These are phyloP conservation scores for Oikopleura vanhoeffeni DNA, from an alignment of 23 tunicate genomes.

Conservation along the genomic window DNA sequence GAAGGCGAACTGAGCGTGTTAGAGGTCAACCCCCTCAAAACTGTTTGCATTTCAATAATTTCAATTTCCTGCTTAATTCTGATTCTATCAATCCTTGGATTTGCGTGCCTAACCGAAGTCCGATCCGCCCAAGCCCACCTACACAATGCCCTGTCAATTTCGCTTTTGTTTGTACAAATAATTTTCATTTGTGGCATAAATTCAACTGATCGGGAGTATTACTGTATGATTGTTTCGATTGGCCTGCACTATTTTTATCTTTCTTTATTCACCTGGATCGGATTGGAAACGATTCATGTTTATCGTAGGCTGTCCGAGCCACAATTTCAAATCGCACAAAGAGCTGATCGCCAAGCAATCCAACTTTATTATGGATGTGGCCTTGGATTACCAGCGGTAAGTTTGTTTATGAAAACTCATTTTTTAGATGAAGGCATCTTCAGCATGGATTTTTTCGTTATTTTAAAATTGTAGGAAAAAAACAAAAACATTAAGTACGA, in stretches of 20 bases:
- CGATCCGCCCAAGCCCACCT: conserved; percentile 27
- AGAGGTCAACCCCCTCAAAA: conserved; percentile 18
- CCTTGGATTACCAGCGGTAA: neutral
- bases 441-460: too few species aligned
- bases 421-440: too few species aligned
- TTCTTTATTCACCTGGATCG: conserved; percentile 52
- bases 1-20: conserved; percentile 27
- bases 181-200: conserved; percentile 19
- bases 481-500: too few species aligned
- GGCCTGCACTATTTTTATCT: conserved; percentile 55
- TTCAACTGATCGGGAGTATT: conserved; percentile 34
- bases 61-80: neutral
- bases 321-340: conserved; percentile 18
- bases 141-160: conserved; percentile 23
- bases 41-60: conserved; percentile 14
- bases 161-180: conserved; percentile 24
- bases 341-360: conserved; percentile 13
- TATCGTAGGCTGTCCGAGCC: conserved; percentile 51
- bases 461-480: too few species aligned
- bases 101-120: conserved; percentile 20
- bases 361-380: conserved; percentile 4
- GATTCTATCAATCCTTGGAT: conserved; percentile 11
- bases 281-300: conserved; percentile 55
- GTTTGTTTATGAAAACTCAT: too few species aligned
- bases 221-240: conserved; percentile 76